Evolutionary conservation across 2,888 invertebrate genomes (phyloP), one percentile per base, ranked within the genome.

Genomic region (Spicauda simplicius): DNA sequence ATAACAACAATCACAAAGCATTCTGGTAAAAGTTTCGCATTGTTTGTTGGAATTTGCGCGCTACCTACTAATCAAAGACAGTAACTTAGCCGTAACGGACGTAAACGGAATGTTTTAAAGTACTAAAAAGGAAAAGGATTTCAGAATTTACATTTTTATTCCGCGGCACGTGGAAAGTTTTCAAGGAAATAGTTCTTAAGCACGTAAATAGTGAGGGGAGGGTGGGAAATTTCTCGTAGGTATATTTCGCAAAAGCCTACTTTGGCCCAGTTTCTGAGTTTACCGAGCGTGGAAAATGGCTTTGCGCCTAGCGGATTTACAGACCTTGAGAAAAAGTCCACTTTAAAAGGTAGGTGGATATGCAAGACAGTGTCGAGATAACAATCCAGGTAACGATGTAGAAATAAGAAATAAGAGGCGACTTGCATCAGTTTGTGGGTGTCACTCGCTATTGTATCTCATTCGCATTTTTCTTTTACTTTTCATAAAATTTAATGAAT

Each of bases 251-350:
- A 80, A 84, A 90, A 90, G 90, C 90, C 90, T 87, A 88, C 89
- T 88, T 88, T 88, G 90, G 83, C 92, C 91, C 83, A 91, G 86
- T 90, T 92, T 84, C 85, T 84, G 84, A 90, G 87, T 90, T 90
- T 88, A 86, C 87, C 81, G 87, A 88, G 83, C 89, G 87, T 85
- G 84, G 86, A 86, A 84, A 90, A 91, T 91, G 84, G 85, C 82
- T 86, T 84, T 81, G 82, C 84, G 84, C 81, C 83, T 81, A 80
- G 79, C 81, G 87, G 88, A 88, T 88, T 90, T 88, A 80, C 81
- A 85, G 80, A 83, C 82, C 84, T 85, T 80, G 80, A 80, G 80
- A 79, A 85, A 84, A 74, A 73, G 69, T 71, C 72, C 69, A 68
- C 68, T 72, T 70, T 70, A 68, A 60, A 68, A 58, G 59, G 50